phyloP scores from a whole-genome alignment of 2,113 vertebrate species.

The Lathamus discolor region DNA sequence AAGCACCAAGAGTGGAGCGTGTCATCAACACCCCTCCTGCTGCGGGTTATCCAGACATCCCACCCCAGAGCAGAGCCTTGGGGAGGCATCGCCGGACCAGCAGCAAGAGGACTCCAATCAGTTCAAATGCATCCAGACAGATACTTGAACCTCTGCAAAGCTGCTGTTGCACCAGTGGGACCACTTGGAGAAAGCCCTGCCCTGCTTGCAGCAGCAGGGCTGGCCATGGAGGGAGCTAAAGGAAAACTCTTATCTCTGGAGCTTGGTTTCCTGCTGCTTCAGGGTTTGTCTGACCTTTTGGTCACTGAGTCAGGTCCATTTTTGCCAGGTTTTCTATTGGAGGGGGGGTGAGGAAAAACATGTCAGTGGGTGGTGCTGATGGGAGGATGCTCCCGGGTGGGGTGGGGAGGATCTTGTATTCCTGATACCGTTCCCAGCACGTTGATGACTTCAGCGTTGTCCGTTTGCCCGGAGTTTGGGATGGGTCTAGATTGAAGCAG shows the following conservation, averaged over 20 bases:
- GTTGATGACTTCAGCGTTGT: constrained; percentile 37
- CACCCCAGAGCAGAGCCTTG: neutral
- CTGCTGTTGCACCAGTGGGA: neutral
- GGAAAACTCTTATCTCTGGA: constrained; percentile 31
- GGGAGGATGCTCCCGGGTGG: constrained; percentile 1
- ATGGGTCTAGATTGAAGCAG: constrained; percentile 30
- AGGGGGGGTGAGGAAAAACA: neutral
- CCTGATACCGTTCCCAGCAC: neutral
- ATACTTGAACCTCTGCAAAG: neutral
- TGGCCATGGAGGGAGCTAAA: fast-evolving
- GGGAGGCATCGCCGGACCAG: neutral
- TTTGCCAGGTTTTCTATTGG: constrained; percentile 15
- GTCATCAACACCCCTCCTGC: neutral
- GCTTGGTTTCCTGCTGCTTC: constrained; percentile 32
- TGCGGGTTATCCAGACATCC: neutral
- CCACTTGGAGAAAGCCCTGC: neutral
- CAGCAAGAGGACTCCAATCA: neutral
- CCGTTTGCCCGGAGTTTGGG: constrained; percentile 29
- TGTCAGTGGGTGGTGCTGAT: constrained; percentile 23
- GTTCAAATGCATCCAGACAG: neutral
- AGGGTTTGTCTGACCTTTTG: constrained; percentile 50
- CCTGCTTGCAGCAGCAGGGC: neutral
- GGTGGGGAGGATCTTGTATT: neutral
- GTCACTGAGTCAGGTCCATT: neutral
- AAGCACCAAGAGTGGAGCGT: neutral